Base-by-base conservation (phyloP, 2,797 vertebrate species). In the Bovichtus variegatus region DNA sequence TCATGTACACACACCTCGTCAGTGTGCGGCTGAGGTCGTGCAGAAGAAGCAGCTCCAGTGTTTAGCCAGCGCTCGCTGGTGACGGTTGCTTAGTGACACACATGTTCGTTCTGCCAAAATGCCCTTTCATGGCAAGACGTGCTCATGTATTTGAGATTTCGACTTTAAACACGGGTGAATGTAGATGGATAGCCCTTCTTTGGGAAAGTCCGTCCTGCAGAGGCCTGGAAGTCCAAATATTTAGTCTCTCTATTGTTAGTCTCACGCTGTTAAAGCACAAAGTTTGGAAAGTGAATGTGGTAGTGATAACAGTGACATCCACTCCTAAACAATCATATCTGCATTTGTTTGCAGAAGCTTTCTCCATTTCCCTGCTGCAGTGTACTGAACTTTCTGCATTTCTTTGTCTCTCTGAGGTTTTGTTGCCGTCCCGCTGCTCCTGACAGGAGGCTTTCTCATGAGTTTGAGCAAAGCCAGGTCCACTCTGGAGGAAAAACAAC, bases 171-270 rank as follows among this genome's bases (percentile, higher is more conserved):
- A 72, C 31, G 3, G 41, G 58, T 81, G 73, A 75, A 90, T 85
- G 70, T 47, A 80, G 80, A 88, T 70, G 81, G 71, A 85, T 73
- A 16, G 36, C 25, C 62, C 31, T 59, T 70, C 67, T 62, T 66
- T 60, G 69, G 68, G 79, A 81, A 84, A 84, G 74, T 76, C 72
- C 1, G 34, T 77, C 81, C 60, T 73, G 64, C 68, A 60, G 53
- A 61, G 76, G 67, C 69, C 80, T 18, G 41, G 73, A 72, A 83
- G 79, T 92, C 83, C 76, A 95, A 94, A 94, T 94, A 94, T 95
- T 94, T 94, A 94, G 84, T 80, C 75, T 89, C 73, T 77, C 70
- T 78, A 76, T 91, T 93, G 89, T 92, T 87, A 50, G 68, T 60
- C 64, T 64, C 69, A 64, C 43, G 25, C 59, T 60, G 71, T 73